Evolutionary conservation across 2,797 vertebrate genomes (phyloP).

Genomic region (Artibeus lituratus): DNA sequence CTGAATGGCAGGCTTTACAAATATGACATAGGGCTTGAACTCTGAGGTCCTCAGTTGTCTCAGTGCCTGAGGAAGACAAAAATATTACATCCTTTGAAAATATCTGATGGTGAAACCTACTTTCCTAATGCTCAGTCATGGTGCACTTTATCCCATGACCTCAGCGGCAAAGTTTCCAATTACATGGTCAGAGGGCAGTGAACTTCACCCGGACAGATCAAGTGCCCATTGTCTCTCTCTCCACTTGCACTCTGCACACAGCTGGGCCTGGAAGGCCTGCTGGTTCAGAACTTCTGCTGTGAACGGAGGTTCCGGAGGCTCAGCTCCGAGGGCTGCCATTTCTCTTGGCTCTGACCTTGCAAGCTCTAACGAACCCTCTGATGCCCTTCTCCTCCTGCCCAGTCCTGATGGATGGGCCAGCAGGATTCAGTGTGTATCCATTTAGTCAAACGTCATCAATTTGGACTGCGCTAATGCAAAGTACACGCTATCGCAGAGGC

Average conservation of each 20-base stretch:
- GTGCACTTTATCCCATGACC: background rate
- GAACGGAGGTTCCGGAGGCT: background rate
- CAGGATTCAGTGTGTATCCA: background rate
- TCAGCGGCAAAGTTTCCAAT: background rate
- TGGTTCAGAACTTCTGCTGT: too few species aligned
- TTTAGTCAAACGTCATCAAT: background rate
- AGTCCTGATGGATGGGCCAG: background rate
- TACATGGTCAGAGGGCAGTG: background rate
- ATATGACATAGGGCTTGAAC: slow-evolving; percentile 93
- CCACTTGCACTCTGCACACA: background rate
- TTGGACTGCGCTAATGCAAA: background rate
- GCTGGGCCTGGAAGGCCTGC: background rate
- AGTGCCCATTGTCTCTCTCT: background rate
- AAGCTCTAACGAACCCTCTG: background rate
- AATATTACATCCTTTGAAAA: background rate
- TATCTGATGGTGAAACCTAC: background rate
- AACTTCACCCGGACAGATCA: background rate
- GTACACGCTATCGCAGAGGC: background rate
- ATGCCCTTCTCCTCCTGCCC: background rate
- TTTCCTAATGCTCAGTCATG: background rate
- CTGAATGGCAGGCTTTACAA: slow-evolving; percentile 88
- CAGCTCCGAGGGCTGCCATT: background rate
- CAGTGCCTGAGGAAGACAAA: slow-evolving; percentile 85
- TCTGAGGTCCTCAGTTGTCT: slow-evolving; percentile 89
- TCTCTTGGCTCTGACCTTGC: background rate